Evolutionary conservation across 2,888 invertebrate genomes (phyloP), one percentile per base, ranked within the genome.

Genomic region (Seira musarum): DNA sequence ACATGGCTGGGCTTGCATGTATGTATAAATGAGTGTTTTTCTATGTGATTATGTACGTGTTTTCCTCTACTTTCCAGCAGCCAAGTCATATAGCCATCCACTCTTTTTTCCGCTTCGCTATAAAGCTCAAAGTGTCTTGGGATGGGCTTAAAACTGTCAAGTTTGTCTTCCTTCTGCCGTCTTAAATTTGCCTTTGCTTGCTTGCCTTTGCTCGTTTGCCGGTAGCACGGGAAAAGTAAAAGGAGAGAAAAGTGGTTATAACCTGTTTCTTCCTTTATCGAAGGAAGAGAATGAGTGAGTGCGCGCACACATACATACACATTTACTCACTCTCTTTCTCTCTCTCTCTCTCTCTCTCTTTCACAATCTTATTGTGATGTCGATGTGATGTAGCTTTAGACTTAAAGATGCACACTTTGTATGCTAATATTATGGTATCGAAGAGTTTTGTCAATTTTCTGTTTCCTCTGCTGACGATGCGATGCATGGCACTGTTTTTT

Each of bases 71-170:
- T n/a, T n/a, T 73, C 65, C 15, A 49, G 25, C 65, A 71, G 46
- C n/a, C 30, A 30, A 30, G 30, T 2, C 49, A 40, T 15, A 49
- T 49, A 30, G 30, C 30, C 30, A 30, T 30, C 30, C 30, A 49
- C 49, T 49, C 49, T 13, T 49, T 30, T 24, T 13, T 72, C 63
- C 46, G 22, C 60, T 64, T n/a, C 49, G 24, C 73, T 63, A 73
- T 65, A 74, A 74, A 74, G 60, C 57, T 74, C 67, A 21, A 67
- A 67, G 24, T 73, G 69, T 71, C 74, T 68, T 57, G 74, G 80
- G 64, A 70, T 70, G 74, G 70, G 80, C 80, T 80, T 80, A 74
- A 76, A 65, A 71, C 80, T 80, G 80, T 80, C 80, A 80, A 80
- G 75, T 76, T 75, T 80, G 75, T 76, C 80, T 80, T 80, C 64